phyloP scores from a whole-genome alignment of 2,797 vertebrate genomes.

The Champsocephalus gunnari region DNA sequence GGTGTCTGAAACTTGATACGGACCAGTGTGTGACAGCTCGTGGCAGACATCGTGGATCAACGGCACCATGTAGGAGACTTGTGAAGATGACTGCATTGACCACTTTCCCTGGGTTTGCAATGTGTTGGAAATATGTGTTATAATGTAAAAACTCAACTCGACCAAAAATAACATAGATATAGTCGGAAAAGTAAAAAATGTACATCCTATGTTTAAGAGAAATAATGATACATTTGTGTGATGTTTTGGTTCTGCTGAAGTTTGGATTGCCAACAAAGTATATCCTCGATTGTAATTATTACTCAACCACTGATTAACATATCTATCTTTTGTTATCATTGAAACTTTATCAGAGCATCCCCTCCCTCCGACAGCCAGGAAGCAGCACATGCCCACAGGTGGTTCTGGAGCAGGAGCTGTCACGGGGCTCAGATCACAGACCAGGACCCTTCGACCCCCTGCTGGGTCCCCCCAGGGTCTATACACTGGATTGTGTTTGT shows the following conservation, averaged over 20 bases:
- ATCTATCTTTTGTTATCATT: not conserved
- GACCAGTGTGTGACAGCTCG: too few species aligned
- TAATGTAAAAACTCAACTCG: too few species aligned
- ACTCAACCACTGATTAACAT: not conserved
- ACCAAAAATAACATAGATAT: too few species aligned
- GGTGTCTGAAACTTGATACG: too few species aligned
- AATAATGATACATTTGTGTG: not conserved
- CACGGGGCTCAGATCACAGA: constrained; percentile 20
- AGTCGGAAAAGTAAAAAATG: too few species aligned
- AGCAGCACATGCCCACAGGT: not conserved
- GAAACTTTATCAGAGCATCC: not conserved
- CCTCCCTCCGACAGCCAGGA: not conserved
- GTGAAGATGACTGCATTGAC: too few species aligned
- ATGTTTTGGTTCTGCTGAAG: not conserved
- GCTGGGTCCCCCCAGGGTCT: not conserved
- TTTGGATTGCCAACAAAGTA: not conserved
- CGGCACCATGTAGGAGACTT: too few species aligned
- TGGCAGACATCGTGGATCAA: too few species aligned
- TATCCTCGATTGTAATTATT: not conserved
- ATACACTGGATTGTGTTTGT: not conserved
- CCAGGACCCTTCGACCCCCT: not conserved
- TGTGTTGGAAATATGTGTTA: too few species aligned
- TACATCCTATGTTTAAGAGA: not conserved
- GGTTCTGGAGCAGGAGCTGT: not conserved
- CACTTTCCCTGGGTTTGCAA: too few species aligned